Conservation (phyloP, 2,888 invertebrate genomes). For the Adela reaumurella region DNA sequence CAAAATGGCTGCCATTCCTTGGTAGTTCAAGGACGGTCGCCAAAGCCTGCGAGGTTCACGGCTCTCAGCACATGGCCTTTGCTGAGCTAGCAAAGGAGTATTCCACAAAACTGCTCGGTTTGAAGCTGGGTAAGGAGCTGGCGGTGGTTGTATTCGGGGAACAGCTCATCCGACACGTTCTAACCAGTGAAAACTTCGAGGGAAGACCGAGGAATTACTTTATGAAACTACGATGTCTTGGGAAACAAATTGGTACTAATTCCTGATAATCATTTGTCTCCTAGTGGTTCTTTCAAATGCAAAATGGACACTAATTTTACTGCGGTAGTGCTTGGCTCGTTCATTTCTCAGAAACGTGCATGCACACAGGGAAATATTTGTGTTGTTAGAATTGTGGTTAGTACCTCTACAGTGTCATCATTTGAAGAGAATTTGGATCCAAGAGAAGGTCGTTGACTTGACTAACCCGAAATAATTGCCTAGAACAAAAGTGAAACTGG, state of each 20-base stretch:
- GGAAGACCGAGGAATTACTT: slow-evolving; percentile 71
- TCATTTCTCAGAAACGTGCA: too few relatives aligned
- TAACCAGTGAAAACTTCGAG: slow-evolving; percentile 62
- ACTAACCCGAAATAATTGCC: too few relatives aligned
- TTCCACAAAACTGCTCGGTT: slow-evolving; percentile 61
- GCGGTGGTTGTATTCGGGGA: slow-evolving; percentile 61
- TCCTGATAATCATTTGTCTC: too few relatives aligned
- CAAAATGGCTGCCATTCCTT: slow-evolving; percentile 38
- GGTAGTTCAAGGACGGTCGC: slow-evolving; percentile 29
- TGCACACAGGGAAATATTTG: too few relatives aligned
- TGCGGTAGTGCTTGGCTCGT: too few relatives aligned
- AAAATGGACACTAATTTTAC: too few relatives aligned
- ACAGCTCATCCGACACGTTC: slow-evolving; percentile 58
- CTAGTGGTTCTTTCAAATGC: too few relatives aligned
- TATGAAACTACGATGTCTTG: slow-evolving; percentile 62
- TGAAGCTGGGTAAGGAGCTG: slow-evolving; percentile 60
- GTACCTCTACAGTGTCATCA: too few relatives aligned
- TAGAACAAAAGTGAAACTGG: too few relatives aligned
- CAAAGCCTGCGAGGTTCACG: slow-evolving; percentile 22
- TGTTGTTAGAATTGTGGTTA: too few relatives aligned
- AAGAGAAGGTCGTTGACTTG: too few relatives aligned
- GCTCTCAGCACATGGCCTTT: slow-evolving; percentile 58
- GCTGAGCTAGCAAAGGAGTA: slow-evolving; percentile 53
- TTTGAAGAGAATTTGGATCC: too few relatives aligned
- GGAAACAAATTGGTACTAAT: slow-evolving; percentile 59